Percentiles rank a stretch among this genome's conserved stretches.
Evolutionary conservation across 2,113 vertebrate species (phyloP).

Genomic region (Sebastes fasciatus): DNA sequence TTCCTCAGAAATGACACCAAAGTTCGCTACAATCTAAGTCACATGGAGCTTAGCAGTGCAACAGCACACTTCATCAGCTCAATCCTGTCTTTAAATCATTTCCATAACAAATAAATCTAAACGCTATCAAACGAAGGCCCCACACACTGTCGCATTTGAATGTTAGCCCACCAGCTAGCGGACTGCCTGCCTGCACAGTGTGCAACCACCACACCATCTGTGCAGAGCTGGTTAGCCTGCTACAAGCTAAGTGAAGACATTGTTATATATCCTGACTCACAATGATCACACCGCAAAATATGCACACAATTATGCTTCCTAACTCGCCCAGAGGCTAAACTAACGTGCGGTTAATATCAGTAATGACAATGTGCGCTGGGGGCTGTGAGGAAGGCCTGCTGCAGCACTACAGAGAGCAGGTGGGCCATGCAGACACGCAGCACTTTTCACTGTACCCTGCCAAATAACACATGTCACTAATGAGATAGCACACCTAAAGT

Average conservation of each 20-base stretch:
- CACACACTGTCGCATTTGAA: slow-evolving; percentile 50
- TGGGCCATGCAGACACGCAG: slow-evolving; percentile 82
- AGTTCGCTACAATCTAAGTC: neutral
- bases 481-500: neutral
- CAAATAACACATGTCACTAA: slow-evolving; percentile 47
- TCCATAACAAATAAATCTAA: neutral
- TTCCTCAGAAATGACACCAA: slow-evolving; percentile 34
- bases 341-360: neutral
- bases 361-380: slow-evolving; percentile 46
- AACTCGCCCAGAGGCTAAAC: neutral
- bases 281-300: too few species aligned
- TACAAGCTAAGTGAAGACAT: slow-evolving; percentile 42
- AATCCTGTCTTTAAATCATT: neutral
- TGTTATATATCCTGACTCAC: neutral
- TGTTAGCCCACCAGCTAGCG: slow-evolving; percentile 63
- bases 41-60: neutral
- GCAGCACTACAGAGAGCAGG: slow-evolving; percentile 64
- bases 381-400: slow-evolving; percentile 69
- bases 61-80: neutral
- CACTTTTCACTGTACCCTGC: slow-evolving; percentile 54
- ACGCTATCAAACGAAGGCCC: slow-evolving; percentile 41
- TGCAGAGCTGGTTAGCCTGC: slow-evolving; percentile 53
- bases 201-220: slow-evolving; percentile 71
- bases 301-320: too few species aligned
- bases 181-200: slow-evolving; percentile 34